Conservation (phyloP, 2,113 vertebrate species). For the Quiscalus mexicanus region DNA sequence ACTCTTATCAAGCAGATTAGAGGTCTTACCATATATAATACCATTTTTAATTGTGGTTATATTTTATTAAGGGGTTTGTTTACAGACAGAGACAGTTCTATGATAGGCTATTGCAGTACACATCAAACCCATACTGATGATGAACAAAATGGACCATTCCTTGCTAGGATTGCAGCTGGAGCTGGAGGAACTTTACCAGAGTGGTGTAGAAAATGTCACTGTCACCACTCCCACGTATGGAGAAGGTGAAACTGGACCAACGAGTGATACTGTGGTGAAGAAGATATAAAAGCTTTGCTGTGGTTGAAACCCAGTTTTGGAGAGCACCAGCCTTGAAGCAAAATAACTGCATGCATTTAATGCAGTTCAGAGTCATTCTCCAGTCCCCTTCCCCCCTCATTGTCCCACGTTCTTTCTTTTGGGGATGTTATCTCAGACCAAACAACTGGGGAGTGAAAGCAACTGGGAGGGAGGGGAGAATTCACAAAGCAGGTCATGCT, state of each 20-base stretch:
- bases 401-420: background rate
- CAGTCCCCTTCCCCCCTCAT: background rate
- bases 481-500: background rate
- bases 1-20: background rate
- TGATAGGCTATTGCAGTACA: conserved; percentile 41
- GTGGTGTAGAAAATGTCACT: conserved; percentile 42
- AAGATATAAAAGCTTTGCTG: background rate
- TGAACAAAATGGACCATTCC: conserved; percentile 60
- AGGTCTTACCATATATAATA: background rate
- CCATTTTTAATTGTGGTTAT: background rate
- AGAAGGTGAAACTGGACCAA: conserved; percentile 54
- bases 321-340: background rate
- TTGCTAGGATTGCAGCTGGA: conserved; percentile 62
- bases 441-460: background rate
- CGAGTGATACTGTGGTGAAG: conserved; percentile 55
- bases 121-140: conserved; percentile 45
- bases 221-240: conserved; percentile 43
- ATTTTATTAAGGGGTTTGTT: background rate
- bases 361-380: background rate
- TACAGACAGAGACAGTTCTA: conserved; percentile 51
- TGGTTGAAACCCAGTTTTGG: background rate
- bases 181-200: conserved; percentile 40
- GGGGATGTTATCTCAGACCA: background rate
- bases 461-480: background rate
- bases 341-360: background rate